phyloP scores from a whole-genome alignment of 2,888 invertebrate genomes.

The Conomelus anceps region DNA sequence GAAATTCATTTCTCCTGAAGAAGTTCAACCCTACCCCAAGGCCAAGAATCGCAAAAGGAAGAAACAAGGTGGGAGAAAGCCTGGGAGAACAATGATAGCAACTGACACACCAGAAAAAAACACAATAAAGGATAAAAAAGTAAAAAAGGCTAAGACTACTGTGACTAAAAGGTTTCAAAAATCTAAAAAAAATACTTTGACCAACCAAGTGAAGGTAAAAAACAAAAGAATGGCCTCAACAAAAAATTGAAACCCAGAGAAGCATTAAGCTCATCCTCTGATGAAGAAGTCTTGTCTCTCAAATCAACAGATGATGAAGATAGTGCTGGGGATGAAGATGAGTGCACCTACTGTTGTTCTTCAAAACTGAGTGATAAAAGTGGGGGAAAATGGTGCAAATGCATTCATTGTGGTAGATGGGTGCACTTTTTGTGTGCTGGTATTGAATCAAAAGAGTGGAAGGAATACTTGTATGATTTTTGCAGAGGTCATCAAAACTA shows the following conservation, averaged over 20 bases:
- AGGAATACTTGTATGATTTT: not conserved
- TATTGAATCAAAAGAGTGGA: not conserved
- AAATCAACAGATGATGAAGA: not conserved
- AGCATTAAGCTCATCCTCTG: not conserved
- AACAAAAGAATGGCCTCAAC: not conserved
- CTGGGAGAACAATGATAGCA: not conserved
- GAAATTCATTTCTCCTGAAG: not conserved
- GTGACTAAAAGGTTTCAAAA: too few species aligned
- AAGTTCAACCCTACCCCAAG: conserved; percentile 2
- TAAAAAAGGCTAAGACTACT: not conserved
- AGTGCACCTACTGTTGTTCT: not conserved
- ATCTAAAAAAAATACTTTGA: too few species aligned
- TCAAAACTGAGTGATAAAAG: not conserved
- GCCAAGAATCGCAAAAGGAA: not conserved
- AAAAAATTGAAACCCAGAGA: not conserved
- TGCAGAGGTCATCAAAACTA: not conserved
- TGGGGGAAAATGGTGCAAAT: not conserved
- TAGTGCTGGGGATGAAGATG: not conserved
- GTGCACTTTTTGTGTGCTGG: not conserved
- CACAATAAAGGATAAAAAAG: not conserved
- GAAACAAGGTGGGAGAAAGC: not conserved
- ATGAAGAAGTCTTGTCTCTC: not conserved
- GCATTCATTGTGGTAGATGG: not conserved
- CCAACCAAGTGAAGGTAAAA: not conserved
- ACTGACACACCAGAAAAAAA: not conserved